These are phyloP conservation scores for Macquaria ambigua DNA, from an alignment of 2,113 vertebrate species.

Conservation along the genomic window DNA sequence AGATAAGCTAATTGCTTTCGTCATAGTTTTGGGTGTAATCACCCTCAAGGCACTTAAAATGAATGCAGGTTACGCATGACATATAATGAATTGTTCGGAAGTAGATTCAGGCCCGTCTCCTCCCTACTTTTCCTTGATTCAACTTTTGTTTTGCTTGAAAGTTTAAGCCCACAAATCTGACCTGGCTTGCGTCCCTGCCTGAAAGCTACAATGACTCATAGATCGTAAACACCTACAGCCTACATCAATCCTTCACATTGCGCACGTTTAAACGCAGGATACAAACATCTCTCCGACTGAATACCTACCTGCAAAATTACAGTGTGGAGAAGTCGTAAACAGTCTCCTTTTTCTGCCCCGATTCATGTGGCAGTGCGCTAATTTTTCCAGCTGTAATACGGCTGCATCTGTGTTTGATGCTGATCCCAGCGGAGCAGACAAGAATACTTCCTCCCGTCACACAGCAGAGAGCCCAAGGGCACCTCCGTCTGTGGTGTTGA, in stretches of 20 bases:
- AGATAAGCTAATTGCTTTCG: neutral
- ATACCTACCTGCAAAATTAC: conserved; percentile 60
- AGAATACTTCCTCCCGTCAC: conserved; percentile 39
- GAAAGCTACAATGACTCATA: conserved; percentile 54
- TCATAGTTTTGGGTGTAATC: neutral
- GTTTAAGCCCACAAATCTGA: conserved; percentile 4
- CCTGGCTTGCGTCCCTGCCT: conserved; percentile 22
- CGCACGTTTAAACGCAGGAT: conserved; percentile 5
- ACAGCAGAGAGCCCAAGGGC: conserved; percentile 49
- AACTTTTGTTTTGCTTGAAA: conserved; percentile 23
- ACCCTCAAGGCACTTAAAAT: conserved; percentile 3
- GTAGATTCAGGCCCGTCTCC: neutral
- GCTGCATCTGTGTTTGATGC: conserved; percentile 64
- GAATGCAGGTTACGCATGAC: neutral
- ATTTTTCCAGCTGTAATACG: conserved; percentile 60
- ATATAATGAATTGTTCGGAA: neutral
- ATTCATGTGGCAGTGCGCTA: conserved; percentile 43
- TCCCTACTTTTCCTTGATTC: conserved; percentile 18
- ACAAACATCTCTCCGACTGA: conserved; percentile 31
- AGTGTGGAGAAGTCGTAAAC: conserved; percentile 32
- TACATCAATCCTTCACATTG: conserved; percentile 30
- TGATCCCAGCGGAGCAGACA: conserved; percentile 54
- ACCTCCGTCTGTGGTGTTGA: conserved; percentile 67
- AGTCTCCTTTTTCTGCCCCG: neutral
- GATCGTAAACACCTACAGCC: conserved; percentile 55